phyloP scores from a whole-genome alignment of 2,888 invertebrate genomes.

The Anthophora plumipes region DNA sequence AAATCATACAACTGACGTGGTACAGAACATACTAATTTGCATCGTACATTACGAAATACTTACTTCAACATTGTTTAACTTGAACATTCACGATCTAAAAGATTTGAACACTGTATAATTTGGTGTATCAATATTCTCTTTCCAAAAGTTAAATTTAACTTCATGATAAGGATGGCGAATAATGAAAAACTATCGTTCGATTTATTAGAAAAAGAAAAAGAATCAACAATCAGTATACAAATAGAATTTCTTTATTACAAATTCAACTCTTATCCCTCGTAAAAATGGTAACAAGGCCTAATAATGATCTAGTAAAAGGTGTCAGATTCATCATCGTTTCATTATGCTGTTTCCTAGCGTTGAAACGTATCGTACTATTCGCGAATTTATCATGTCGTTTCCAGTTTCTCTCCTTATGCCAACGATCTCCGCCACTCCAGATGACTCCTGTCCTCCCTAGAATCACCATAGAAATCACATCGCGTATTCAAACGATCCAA shows the following conservation, averaged over 20 bases:
- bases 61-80: too few relatives aligned
- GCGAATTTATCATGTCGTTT: conserved; percentile 5
- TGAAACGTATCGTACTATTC: neutral
- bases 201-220: conserved; percentile 17
- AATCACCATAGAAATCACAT: neutral
- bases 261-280: conserved; percentile 7
- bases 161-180: neutral
- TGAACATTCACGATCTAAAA: too few relatives aligned
- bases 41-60: too few relatives aligned
- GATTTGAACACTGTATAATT: too few relatives aligned
- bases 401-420: neutral
- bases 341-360: conserved; percentile 9
- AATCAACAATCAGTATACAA: neutral
- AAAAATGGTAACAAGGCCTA: conserved; percentile 59
- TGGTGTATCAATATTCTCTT: too few relatives aligned
- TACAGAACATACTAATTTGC: too few relatives aligned
- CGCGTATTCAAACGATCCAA: neutral
- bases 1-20: too few relatives aligned
- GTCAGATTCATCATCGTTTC: conserved; percentile 38
- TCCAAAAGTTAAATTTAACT: neutral
- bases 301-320: conserved; percentile 64
- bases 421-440: conserved; percentile 7
- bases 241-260: neutral
- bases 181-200: too few relatives aligned
- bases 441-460: neutral